Conservation (phyloP, 2,113 vertebrate genomes). For the Xiphorhynchus elegans region DNA sequence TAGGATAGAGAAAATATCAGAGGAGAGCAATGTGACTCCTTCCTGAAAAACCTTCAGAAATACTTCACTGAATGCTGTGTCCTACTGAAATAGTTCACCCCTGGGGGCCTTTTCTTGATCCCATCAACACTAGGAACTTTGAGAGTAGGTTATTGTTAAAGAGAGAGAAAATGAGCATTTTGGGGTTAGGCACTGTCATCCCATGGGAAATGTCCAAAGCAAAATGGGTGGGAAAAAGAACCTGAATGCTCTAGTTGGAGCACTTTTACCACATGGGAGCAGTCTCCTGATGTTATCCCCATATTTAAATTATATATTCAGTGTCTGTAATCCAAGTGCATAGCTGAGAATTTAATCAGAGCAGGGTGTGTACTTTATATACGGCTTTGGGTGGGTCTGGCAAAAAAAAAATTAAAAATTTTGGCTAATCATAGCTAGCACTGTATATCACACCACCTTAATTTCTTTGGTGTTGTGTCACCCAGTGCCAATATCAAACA, state of each 20-base stretch:
- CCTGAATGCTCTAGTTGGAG: not conserved
- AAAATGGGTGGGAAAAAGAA: not conserved
- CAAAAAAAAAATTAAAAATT: not conserved
- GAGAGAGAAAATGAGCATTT: not conserved
- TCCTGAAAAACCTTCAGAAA: not conserved
- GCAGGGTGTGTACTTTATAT: not conserved
- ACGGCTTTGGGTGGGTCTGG: constrained; percentile 3
- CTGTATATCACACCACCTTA: not conserved
- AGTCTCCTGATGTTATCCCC: not conserved
- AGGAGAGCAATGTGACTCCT: not conserved
- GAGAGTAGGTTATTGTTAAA: not conserved
- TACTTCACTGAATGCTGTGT: not conserved
- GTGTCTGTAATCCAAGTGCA: not conserved
- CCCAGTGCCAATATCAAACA: not conserved
- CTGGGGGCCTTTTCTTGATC: not conserved
- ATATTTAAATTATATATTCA: not conserved
- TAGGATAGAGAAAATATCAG: not conserved
- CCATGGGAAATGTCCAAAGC: not conserved
- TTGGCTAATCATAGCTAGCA: not conserved
- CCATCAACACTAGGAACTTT: not conserved
- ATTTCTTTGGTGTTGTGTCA: not conserved
- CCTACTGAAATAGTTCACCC: not conserved
- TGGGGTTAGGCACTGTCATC: not conserved
- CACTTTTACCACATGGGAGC: not conserved
- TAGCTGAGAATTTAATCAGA: constrained; percentile 17